These are phyloP conservation scores for Amazona guildingii DNA, from an alignment of 2,113 vertebrate species.

Conservation along the genomic window DNA sequence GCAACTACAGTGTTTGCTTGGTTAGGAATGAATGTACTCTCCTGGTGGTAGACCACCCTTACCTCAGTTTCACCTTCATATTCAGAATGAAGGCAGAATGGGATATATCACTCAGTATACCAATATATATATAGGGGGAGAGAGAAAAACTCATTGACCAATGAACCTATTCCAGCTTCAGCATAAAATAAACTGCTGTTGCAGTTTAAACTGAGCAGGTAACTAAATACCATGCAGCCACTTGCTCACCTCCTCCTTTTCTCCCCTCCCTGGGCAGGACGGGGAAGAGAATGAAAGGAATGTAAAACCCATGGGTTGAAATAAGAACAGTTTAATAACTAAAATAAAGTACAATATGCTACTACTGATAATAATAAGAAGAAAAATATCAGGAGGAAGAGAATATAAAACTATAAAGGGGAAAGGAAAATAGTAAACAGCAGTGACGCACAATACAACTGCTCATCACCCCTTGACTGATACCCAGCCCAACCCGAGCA, in stretches of 20 bases:
- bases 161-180: neutral
- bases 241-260: neutral
- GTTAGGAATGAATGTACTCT: slow-evolving; percentile 19
- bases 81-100: slow-evolving; percentile 19
- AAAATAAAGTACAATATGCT: neutral
- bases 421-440: neutral
- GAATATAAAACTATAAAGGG: neutral
- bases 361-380: accelerated
- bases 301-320: neutral
- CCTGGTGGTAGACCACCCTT: neutral
- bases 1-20: neutral
- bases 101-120: neutral
- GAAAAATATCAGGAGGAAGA: neutral
- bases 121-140: neutral
- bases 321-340: neutral
- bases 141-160: neutral
- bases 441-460: neutral
- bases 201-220: neutral
- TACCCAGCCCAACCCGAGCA: neutral
- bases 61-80: slow-evolving; percentile 45
- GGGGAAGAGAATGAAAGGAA: neutral
- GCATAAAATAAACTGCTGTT: neutral
- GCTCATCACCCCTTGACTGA: neutral
- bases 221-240: neutral
- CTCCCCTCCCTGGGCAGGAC: neutral